A percentile compares a stretch with the other conserved stretches of the same genome.
Evolutionary conservation across 2,888 invertebrate species (phyloP).

Genomic region (Campopleginae sp.): DNA sequence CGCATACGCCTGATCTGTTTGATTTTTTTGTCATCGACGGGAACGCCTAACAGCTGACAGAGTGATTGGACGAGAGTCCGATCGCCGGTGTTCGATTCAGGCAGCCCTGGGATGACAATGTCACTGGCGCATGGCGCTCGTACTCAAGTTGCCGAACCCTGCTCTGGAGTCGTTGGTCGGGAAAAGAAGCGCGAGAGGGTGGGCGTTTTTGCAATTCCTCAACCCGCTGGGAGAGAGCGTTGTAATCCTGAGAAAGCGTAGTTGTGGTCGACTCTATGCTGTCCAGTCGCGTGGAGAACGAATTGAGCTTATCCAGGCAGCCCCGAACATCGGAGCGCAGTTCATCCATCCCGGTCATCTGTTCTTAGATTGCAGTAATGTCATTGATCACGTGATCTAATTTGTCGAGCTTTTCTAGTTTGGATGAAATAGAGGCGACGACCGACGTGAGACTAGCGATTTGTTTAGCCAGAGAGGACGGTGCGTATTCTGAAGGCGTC

Average conservation of each 20-base stretch:
- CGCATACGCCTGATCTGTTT: neutral
- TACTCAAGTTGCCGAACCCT: neutral
- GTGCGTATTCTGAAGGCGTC: neutral
- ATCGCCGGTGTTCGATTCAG: neutral
- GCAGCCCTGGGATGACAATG: neutral
- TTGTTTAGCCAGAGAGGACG: neutral
- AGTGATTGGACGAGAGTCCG: neutral
- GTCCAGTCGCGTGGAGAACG: neutral
- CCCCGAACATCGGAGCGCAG: neutral
- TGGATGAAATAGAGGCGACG: neutral
- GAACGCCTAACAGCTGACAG: neutral
- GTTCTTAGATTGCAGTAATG: neutral
- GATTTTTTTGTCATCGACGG: neutral
- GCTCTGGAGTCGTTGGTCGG: neutral
- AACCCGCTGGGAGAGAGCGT: neutral
- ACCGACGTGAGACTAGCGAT: neutral
- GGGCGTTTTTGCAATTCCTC: conserved; percentile 3
- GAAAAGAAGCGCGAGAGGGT: neutral
- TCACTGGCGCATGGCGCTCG: conserved; percentile 1
- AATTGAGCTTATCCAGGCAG: neutral
- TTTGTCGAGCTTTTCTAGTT: too few species aligned
- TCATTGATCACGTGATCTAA: neutral
- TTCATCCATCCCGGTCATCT: neutral
- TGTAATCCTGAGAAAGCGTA: neutral
- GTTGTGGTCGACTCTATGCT: neutral